Conservation (phyloP, 92 coral and sea anemone species). For the Porites evermanni region DNA sequence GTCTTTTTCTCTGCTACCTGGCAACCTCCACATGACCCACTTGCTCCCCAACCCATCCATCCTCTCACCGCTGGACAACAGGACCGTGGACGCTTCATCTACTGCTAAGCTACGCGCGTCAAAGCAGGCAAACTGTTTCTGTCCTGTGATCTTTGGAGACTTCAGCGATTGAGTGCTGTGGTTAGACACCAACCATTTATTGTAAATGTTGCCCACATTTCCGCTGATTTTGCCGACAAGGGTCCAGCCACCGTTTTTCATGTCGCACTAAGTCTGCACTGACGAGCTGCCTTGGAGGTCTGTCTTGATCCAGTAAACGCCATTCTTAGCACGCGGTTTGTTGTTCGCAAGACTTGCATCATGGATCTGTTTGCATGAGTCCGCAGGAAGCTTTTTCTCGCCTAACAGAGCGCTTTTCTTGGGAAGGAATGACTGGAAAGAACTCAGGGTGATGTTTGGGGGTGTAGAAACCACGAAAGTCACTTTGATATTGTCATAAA, state of each 20-base stretch:
- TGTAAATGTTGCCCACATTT: conserved; percentile 30
- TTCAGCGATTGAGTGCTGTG: background rate
- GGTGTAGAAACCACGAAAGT: conserved; percentile 3
- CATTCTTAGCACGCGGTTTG: conserved; percentile 55
- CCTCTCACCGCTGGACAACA: conserved; percentile 70
- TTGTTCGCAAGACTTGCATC: conserved; percentile 50
- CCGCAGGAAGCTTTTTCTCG: conserved; percentile 9
- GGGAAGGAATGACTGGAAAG: background rate
- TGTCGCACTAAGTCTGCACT: conserved; percentile 85
- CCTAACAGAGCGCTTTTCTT: background rate
- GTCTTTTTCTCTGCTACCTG: conserved; percentile 43
- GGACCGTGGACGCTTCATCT: conserved; percentile 54
- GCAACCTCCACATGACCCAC: conserved; percentile 70
- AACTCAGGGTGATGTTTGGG: background rate
- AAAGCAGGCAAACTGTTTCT: conserved; percentile 39
- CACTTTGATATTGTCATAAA: conserved; percentile 14
- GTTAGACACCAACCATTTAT: conserved; percentile 27
- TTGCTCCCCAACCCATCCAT: conserved; percentile 36
- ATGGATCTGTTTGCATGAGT: conserved; percentile 67
- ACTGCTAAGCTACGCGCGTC: conserved; percentile 19
- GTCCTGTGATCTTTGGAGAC: conserved; percentile 14
- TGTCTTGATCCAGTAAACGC: conserved; percentile 88
- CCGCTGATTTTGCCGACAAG: conserved; percentile 81
- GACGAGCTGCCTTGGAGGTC: conserved; percentile 47
- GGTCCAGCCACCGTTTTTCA: conserved; percentile 85